Percentiles rank a stretch among this genome's conserved stretches.
These are phyloP conservation scores for Panthera uncia DNA, from an alignment of 2,113 vertebrate genomes.

Conservation along the genomic window DNA sequence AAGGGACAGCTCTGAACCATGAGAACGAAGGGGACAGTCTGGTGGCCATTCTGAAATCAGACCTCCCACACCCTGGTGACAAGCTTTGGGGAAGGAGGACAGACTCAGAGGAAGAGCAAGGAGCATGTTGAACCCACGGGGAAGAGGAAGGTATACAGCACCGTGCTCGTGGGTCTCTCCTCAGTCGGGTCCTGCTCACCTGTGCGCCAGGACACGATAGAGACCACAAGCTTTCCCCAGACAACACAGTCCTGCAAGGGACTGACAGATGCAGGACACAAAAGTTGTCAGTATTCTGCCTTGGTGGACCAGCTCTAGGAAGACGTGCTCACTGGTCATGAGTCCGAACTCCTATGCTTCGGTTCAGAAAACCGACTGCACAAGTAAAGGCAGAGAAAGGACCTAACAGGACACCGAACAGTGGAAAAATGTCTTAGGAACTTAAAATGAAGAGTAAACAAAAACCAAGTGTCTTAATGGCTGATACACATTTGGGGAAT, in stretches of 20 bases:
- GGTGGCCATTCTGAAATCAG: not conserved
- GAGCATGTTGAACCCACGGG: not conserved
- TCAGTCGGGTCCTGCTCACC: not conserved
- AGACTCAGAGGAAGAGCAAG: not conserved
- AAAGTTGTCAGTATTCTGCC: not conserved
- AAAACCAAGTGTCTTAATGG: not conserved
- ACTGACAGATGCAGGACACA: not conserved
- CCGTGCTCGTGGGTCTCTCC: not conserved
- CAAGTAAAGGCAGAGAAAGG: not conserved
- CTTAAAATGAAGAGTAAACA: not conserved
- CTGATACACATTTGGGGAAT: not conserved
- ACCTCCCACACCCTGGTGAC: not conserved
- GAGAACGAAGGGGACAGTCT: not conserved
- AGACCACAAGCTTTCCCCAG: not conserved
- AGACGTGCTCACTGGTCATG: not conserved
- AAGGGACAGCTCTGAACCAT: not conserved
- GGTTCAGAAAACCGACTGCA: not conserved
- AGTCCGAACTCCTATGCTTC: not conserved
- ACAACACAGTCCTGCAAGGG: not conserved
- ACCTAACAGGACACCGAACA: not conserved
- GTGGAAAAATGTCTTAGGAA: not conserved
- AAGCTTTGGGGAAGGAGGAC: not conserved
- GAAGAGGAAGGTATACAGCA: not conserved
- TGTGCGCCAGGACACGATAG: not conserved
- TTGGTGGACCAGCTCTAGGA: not conserved